phyloP scores from a whole-genome alignment of 1,140 invertebrate species.

The Drosophila ohnishii region DNA sequence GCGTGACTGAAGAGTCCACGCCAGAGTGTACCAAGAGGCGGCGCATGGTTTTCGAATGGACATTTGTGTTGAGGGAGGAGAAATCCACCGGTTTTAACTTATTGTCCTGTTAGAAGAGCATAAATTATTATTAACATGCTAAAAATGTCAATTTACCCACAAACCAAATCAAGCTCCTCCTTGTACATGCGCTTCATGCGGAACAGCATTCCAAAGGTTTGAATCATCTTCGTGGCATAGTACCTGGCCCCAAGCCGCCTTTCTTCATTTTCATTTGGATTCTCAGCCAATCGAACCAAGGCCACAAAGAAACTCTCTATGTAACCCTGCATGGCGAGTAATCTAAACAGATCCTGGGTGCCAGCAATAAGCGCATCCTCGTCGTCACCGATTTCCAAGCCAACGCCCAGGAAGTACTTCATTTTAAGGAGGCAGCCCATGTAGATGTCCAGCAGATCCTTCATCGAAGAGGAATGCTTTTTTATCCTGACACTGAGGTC shows the following conservation, averaged over 20 bases:
- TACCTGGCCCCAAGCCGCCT: slow-evolving; percentile 65
- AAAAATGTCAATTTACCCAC: neutral
- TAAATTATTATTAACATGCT: neutral
- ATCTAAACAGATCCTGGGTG: slow-evolving; percentile 65
- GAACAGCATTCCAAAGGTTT: slow-evolving; percentile 63
- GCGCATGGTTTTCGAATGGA: slow-evolving; percentile 52
- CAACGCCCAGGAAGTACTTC: slow-evolving; percentile 61
- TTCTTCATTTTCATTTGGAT: slow-evolving; percentile 25
- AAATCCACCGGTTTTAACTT: slow-evolving; percentile 56
- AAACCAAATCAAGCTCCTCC: slow-evolving; percentile 70
- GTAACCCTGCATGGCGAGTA: slow-evolving; percentile 67
- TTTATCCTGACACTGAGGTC: slow-evolving; percentile 51
- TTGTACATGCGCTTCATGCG: slow-evolving; percentile 77
- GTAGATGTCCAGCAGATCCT: slow-evolving; percentile 61
- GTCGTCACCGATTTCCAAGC: slow-evolving; percentile 30
- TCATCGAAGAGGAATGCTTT: slow-evolving; percentile 44
- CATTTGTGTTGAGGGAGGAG: slow-evolving; percentile 45
- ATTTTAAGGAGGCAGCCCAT: slow-evolving; percentile 56
- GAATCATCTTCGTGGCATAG: slow-evolving; percentile 68
- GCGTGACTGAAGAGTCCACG: slow-evolving; percentile 54
- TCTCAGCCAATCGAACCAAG: slow-evolving; percentile 65
- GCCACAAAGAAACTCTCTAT: slow-evolving; percentile 68
- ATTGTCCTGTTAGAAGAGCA: slow-evolving; percentile 43
- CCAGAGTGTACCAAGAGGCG: slow-evolving; percentile 61
- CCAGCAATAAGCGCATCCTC: slow-evolving; percentile 53